Conservation (phyloP, 2,888 invertebrate genomes). For the Willowsia nigromaculata region DNA sequence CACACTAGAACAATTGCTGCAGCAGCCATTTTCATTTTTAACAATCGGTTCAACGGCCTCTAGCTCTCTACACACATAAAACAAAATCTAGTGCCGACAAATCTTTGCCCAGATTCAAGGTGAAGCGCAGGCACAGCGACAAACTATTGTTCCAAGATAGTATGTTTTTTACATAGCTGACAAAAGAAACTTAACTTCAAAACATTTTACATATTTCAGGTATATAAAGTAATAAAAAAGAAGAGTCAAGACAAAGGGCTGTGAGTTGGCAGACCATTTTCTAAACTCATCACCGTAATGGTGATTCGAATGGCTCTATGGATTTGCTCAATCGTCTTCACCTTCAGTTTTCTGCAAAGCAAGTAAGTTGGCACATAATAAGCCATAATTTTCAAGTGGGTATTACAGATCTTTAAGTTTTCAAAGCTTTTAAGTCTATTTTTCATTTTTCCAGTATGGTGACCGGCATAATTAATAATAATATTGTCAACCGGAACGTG, state of each 20-base stretch:
- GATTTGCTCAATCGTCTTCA: constrained; percentile 37
- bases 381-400: no score
- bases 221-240: not conserved
- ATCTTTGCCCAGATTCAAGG: not conserved
- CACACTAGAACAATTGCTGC: no score
- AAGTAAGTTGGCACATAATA: no score
- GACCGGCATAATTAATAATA: constrained; percentile 32
- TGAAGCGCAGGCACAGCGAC: not conserved
- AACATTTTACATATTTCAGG: not conserved
- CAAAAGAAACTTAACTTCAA: not conserved
- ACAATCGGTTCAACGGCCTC: no score
- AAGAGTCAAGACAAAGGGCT: not conserved
- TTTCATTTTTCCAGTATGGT: no score
- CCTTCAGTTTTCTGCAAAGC: constrained; percentile 26
- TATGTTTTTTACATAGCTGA: not conserved
- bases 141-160: not conserved
- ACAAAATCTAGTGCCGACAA: no score
- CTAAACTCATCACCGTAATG: constrained; percentile 23
- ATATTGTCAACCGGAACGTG: constrained; percentile 82
- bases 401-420: no score
- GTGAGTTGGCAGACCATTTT: not conserved
- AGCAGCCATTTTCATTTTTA: no score
- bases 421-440: no score
- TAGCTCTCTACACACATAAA: no score
- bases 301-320: constrained; percentile 20